Base-by-base conservation (phyloP, 2,888 invertebrate species). In the Geotrupes spiniger region DNA sequence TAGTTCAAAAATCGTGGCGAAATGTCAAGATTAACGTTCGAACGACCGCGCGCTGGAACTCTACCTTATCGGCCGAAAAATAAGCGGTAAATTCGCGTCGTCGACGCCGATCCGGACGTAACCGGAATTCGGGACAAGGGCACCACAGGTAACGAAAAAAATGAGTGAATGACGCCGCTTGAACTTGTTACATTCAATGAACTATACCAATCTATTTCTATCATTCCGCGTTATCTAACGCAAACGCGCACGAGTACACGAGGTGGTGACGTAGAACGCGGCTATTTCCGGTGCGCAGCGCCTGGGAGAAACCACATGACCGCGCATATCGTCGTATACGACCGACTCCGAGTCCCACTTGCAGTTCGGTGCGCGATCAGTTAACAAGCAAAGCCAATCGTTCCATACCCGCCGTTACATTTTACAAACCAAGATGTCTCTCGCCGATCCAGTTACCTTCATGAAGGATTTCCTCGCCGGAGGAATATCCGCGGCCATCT, bases 401-500 rank as follows among this genome's bases (percentile, higher is more conserved):
- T 53, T 56, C 47, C 54, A 53, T 58, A 54, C 57, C 59, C 56
- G 25, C 10, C n/a, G 21, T 10, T 21, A 39, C 11, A 36, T 4
- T 36, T 6, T 29, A 14, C n/a, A 6, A 31, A 42, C 21, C 45
- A 58, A 54, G 48, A 58, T 58, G 58, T 54, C 54, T 46, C 50
- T 53, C 37, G 37, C 28, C 17, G 93, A 93, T 83, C 89, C 90
- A 69, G 78, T 87, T 74, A 82, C 87, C 71, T 93, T 93, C 73
- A 69, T 85, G 62, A 92, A 93, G 77, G 95, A 94, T 78, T 94
- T 94, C 70, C 70, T 89, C 51, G 92, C 92, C 56, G 95, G 95
- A 62, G 95, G 95, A 56, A 79, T 93, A 39, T 89, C 95, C 36
- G 95, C 95, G 25, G 95, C 94, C 33, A 83, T 94, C 58, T 92